Conservation (phyloP, 2,888 invertebrate species). For the Zaprionus bogoriensis region DNA sequence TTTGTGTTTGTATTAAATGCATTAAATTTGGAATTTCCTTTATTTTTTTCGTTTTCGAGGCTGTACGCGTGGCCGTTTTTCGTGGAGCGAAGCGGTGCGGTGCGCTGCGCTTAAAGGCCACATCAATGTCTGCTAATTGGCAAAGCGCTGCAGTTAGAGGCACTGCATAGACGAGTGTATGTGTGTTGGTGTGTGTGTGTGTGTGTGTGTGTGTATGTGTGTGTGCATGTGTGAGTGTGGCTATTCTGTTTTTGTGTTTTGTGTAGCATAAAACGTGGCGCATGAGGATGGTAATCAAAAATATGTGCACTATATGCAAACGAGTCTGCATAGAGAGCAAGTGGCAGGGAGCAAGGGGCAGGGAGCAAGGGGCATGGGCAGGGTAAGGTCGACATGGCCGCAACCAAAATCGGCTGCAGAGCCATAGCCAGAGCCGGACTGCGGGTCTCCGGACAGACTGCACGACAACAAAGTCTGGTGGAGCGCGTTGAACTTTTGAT, state of each 20-base stretch:
- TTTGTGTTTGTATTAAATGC: conserved; percentile 3
- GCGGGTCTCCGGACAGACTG: too few species aligned
- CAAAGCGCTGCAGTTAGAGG: conserved; percentile 33
- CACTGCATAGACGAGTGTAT: too few species aligned
- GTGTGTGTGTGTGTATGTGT: neutral
- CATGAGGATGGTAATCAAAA: conserved; percentile 51
- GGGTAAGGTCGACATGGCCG: conserved; percentile 27
- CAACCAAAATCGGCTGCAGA: neutral
- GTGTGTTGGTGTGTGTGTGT: neutral
- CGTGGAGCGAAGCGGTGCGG: neutral
- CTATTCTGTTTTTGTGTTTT: conserved; percentile 33
- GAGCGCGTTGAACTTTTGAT: conserved; percentile 67
- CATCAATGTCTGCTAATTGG: conserved; percentile 67
- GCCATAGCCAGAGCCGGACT: neutral
- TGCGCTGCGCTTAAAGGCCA: conserved; percentile 32
- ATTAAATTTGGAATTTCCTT: conserved; percentile 11
- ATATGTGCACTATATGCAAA: conserved; percentile 43
- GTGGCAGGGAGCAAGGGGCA: too few species aligned
- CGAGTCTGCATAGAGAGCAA: conserved; percentile 23
- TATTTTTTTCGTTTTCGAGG: neutral
- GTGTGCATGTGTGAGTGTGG: neutral
- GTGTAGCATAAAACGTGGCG: conserved; percentile 53
- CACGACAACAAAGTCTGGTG: conserved; percentile 33
- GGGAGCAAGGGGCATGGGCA: too few species aligned
- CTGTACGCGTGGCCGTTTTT: neutral